Percentiles rank a stretch among this genome's conserved stretches.
Conservation (phyloP, 2,888 invertebrate species). For the Cataglyphis albicans region DNA sequence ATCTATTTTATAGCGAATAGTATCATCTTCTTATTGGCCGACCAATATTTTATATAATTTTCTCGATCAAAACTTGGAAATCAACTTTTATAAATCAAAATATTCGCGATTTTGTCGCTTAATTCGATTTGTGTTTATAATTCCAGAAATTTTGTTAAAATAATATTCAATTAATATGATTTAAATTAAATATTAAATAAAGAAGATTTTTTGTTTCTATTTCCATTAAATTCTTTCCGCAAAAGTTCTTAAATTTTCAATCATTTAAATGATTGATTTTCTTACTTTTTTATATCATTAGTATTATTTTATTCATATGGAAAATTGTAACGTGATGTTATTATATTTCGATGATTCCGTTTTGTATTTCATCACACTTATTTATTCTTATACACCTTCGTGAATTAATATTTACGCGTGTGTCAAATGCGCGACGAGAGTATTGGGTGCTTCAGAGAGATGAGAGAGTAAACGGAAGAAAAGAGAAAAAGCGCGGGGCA, state of each 20-base stretch:
- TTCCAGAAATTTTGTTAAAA: neutral
- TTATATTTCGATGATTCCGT: neutral
- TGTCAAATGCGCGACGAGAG: slow-evolving; percentile 3
- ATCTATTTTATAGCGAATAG: neutral
- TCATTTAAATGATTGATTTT: neutral
- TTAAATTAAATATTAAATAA: slow-evolving; percentile 1
- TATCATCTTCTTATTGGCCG: neutral
- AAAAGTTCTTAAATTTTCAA: neutral
- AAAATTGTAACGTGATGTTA: neutral
- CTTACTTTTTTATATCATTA: neutral
- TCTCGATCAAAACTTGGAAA: neutral
- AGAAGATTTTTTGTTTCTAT: neutral
- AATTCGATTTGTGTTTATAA: neutral
- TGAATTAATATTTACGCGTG: slow-evolving; percentile 40
- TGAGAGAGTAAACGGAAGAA: slow-evolving; percentile 21
- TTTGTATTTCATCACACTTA: neutral
- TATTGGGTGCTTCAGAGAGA: neutral
- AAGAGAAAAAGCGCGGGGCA: slow-evolving; percentile 10
- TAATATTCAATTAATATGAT: neutral
- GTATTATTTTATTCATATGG: neutral
- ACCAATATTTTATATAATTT: neutral
- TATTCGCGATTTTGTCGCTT: neutral
- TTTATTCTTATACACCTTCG: neutral
- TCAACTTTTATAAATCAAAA: neutral
- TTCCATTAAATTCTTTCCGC: neutral